These are phyloP conservation scores for Meloidogyne exigua DNA, from an alignment of 1,140 invertebrate genomes.

Conservation along the genomic window DNA sequence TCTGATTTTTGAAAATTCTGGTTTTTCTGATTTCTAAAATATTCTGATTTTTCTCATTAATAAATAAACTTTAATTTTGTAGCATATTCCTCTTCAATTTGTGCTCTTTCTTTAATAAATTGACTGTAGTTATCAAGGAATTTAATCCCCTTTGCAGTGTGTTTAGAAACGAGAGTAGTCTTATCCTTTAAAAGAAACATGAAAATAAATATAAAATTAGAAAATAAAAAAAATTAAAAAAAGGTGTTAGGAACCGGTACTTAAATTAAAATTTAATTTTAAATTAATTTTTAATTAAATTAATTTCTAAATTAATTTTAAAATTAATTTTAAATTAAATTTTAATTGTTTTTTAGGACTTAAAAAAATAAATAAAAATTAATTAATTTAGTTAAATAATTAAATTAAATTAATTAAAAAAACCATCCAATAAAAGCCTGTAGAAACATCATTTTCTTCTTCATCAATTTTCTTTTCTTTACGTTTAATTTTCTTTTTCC, in stretches of 20 bases:
- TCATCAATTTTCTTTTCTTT: background rate
- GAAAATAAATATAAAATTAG: background rate
- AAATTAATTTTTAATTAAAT: too few relatives aligned
- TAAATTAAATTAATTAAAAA: background rate
- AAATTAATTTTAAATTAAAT: too few relatives aligned
- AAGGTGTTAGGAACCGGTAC: too few relatives aligned
- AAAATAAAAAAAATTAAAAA: too few relatives aligned
- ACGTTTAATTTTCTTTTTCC: background rate
- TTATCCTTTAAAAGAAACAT: constrained; percentile 76
- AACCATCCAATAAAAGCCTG: background rate
- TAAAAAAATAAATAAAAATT: too few relatives aligned
- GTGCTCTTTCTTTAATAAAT: constrained; percentile 86
- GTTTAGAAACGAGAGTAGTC: constrained; percentile 87
- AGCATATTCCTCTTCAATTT: constrained; percentile 93
- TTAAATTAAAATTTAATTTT: too few relatives aligned
- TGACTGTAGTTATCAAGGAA: constrained; percentile 91
- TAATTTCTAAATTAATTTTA: too few relatives aligned
- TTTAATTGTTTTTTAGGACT: too few relatives aligned
- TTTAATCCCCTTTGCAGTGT: constrained; percentile 94
- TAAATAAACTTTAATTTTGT: constrained; percentile 81
- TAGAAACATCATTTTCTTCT: background rate
- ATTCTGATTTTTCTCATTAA: background rate
- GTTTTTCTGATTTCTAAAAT: too few relatives aligned
- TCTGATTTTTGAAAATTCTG: too few relatives aligned
- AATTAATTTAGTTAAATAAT: background rate